Evolutionary conservation across 2,797 vertebrate species (phyloP).

Genomic region (Hipposideros larvatus): DNA sequence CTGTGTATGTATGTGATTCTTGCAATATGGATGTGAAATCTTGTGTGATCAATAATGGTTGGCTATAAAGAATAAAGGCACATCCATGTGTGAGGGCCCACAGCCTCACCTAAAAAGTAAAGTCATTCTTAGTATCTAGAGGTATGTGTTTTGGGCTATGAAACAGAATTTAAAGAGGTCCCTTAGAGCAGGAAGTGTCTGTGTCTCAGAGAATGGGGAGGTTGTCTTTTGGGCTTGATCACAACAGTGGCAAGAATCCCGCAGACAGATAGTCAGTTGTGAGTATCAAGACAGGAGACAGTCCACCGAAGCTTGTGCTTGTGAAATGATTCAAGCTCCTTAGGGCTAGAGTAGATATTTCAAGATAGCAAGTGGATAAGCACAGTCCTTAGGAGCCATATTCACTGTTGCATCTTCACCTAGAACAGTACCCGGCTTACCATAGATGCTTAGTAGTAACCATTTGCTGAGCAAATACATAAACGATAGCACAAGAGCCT

Average conservation of each 20-base stretch:
- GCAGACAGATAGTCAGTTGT: neutral
- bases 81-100: neutral
- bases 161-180: constrained; percentile 4
- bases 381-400: neutral
- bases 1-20: neutral
- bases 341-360: neutral
- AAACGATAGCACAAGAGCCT: neutral
- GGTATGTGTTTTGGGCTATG: neutral
- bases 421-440: neutral
- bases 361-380: neutral
- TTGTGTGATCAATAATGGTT: neutral
- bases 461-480: neutral
- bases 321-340: neutral
- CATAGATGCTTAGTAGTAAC: neutral
- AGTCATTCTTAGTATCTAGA: neutral
- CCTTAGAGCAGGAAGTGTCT: neutral
- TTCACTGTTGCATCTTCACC: neutral
- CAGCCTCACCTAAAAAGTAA: neutral
- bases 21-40: neutral
- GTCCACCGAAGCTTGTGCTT: neutral
- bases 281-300: neutral
- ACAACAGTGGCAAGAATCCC: neutral
- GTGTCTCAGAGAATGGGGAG: neutral
- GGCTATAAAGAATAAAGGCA: neutral
- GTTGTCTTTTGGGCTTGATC: neutral